Evolutionary conservation across 2,113 vertebrate species (phyloP).

Genomic region (Glaucomys volans): DNA sequence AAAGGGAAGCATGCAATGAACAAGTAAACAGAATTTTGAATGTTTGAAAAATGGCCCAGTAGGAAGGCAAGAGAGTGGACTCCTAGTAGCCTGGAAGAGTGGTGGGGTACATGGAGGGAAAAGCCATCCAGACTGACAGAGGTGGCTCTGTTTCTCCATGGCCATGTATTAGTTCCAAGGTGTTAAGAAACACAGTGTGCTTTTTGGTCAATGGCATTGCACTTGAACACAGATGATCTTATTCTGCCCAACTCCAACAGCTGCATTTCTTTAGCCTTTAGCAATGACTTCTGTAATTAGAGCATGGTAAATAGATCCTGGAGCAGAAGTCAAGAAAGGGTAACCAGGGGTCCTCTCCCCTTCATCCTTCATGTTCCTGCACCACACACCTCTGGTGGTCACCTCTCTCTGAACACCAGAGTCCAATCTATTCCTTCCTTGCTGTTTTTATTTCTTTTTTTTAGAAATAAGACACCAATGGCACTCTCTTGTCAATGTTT

Average conservation of each 20-base stretch:
- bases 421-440: neutral
- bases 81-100: neutral
- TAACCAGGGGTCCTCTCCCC: neutral
- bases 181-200: slow-evolving; percentile 5
- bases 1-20: neutral
- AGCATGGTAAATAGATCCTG: neutral
- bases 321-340: slow-evolving; percentile 16
- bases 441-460: neutral
- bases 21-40: neutral
- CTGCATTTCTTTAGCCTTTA: slow-evolving; percentile 60
- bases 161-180: neutral
- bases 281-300: slow-evolving; percentile 53
- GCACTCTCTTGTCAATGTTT: neutral
- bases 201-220: neutral
- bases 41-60: neutral
- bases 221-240: neutral
- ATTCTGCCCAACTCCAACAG: slow-evolving; percentile 38
- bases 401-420: neutral
- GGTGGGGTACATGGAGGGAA: neutral
- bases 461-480: neutral
- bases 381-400: neutral
- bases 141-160: neutral
- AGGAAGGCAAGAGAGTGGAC: neutral
- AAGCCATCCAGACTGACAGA: neutral
- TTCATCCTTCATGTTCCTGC: neutral